These are phyloP conservation scores for Heptranchias perlo DNA, from an alignment of 2,113 vertebrate genomes.

Conservation along the genomic window DNA sequence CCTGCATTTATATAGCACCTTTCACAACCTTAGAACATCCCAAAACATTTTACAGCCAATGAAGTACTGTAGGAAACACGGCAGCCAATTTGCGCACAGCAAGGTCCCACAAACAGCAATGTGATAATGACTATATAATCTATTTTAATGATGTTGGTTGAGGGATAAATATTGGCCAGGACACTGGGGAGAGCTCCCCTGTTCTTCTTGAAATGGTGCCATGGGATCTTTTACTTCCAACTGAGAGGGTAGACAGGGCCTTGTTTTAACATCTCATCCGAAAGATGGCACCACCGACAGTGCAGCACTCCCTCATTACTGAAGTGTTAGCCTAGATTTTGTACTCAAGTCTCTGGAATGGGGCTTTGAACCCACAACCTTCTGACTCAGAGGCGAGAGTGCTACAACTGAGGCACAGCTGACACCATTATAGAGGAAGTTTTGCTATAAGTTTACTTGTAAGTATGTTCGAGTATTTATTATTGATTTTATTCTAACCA, in stretches of 20 bases:
- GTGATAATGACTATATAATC: too few relatives aligned
- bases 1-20: not conserved
- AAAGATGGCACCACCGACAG: not conserved
- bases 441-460: not conserved
- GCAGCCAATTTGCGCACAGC: not conserved
- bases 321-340: too few relatives aligned
- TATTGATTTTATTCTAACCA: not conserved
- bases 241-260: not conserved
- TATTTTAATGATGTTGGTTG: not conserved
- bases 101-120: not conserved
- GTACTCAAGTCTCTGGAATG: too few relatives aligned
- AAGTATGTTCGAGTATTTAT: not conserved
- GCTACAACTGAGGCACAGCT: not conserved
- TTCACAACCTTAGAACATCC: not conserved
- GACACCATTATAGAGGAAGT: not conserved
- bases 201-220: too few relatives aligned
- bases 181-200: too few relatives aligned
- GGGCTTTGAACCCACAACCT: not conserved
- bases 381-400: not conserved
- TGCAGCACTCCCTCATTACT: not conserved
- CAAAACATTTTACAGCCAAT: not conserved
- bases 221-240: not conserved
- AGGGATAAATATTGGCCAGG: not conserved
- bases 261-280: not conserved
- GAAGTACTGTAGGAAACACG: not conserved